A percentile compares a stretch with the other conserved stretches of the same genome.
These are phyloP conservation scores for Pentamera pediparva DNA, from an alignment of 53 echinoderm and acorn worm species.

Conservation along the genomic window DNA sequence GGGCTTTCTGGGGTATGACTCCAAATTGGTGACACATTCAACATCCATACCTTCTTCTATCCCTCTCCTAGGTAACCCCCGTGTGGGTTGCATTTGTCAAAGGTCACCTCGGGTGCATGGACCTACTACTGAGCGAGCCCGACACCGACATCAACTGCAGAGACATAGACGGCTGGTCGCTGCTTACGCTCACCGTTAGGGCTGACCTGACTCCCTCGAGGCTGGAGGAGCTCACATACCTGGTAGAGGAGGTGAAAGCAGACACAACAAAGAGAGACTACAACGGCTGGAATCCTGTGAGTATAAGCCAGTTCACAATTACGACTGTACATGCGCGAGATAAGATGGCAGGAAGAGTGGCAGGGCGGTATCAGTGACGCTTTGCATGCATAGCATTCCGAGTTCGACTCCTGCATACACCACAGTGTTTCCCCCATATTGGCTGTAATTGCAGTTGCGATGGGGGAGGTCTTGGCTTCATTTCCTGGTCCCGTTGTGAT, in stretches of 20 bases:
- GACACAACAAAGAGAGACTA: constrained; percentile 55
- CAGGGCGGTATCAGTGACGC: no score
- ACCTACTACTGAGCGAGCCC: constrained; percentile 72
- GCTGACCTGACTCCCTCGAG: constrained; percentile 46
- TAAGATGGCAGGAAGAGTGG: no score
- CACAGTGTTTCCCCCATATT: no score
- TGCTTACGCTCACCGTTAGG: constrained; percentile 65
- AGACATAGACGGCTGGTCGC: constrained; percentile 69
- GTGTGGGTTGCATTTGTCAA: constrained; percentile 81
- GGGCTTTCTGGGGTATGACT: no score
- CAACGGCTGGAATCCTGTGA: constrained; percentile 84
- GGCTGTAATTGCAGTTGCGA: no score
- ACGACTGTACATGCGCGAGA: no score
- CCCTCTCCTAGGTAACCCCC: constrained; percentile 55
- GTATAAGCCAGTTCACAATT: no score
- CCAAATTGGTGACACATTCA: no score
- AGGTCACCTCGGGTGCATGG: constrained; percentile 79
- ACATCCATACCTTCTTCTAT: background rate
- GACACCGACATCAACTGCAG: constrained; percentile 68
- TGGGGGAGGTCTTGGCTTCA: background rate
- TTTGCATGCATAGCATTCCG: no score
- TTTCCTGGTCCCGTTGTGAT: no score
- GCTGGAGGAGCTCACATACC: constrained; percentile 64
- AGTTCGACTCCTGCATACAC: no score
- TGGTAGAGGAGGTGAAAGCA: constrained; percentile 68